These are phyloP conservation scores for Muntiacus reevesi DNA, from an alignment of 2,113 vertebrate species.

Conservation along the genomic window DNA sequence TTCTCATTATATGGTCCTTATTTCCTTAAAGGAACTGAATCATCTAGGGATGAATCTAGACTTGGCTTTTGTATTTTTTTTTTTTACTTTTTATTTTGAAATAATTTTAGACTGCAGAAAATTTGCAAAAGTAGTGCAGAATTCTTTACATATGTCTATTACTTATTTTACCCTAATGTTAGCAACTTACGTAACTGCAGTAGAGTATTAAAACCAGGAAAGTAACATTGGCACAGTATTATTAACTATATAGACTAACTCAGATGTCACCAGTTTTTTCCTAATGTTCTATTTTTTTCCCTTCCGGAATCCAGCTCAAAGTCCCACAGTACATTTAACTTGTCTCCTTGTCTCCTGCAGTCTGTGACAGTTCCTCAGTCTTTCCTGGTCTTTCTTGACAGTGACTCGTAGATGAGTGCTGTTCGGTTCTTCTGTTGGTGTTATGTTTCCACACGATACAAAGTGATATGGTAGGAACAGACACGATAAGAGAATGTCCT, in stretches of 20 bases:
- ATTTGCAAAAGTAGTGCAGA: background rate
- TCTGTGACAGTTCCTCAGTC: background rate
- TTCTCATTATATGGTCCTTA: background rate
- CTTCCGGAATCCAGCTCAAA: background rate
- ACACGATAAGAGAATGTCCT: background rate
- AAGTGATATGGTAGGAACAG: background rate
- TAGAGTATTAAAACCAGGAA: background rate
- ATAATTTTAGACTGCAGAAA: constrained; percentile 11
- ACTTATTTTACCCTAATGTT: background rate
- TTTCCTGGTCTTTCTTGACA: background rate
- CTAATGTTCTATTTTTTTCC: background rate
- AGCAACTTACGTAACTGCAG: background rate
- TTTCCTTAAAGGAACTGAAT: background rate
- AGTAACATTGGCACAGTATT: background rate
- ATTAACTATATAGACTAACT: background rate
- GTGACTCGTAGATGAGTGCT: background rate
- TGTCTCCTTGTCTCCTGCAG: background rate
- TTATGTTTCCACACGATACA: background rate
- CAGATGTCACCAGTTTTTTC: background rate
- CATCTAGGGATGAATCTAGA: background rate
- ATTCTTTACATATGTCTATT: background rate
- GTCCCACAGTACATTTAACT: background rate
- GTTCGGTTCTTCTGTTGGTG: background rate
- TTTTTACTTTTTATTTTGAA: background rate
- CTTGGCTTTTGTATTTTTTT: background rate